Percentiles rank a stretch among this genome's conserved stretches.
Evolutionary conservation across 1,140 invertebrate genomes (phyloP).

Genomic region (Lepidotrigona ventralis): DNA sequence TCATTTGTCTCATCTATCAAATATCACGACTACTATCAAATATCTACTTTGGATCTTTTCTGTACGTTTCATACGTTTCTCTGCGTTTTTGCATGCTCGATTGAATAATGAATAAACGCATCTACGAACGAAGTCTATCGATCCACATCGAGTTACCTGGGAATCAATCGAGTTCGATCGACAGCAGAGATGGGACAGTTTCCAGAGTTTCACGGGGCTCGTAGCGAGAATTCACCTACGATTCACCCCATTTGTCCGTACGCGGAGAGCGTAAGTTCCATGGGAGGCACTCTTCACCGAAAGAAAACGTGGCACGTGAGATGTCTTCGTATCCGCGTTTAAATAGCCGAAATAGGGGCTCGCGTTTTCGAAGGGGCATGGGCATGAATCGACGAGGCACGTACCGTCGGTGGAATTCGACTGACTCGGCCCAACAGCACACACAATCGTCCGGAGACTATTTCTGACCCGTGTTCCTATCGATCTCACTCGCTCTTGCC

Average conservation of each 20-base stretch:
- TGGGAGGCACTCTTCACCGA: neutral
- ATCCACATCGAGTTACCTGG: conserved; percentile 19
- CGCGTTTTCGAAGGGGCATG: conserved; percentile 17
- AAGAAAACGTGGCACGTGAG: neutral
- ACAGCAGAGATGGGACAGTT: neutral
- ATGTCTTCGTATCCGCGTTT: conserved; percentile 8
- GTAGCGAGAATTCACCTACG: neutral
- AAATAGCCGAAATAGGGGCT: conserved; percentile 16
- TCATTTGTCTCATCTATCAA: neutral
- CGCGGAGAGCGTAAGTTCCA: neutral
- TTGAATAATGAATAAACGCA: neutral
- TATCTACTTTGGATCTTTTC: neutral
- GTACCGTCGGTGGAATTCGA: conserved; percentile 50
- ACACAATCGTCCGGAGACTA: conserved; percentile 43
- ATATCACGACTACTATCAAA: neutral
- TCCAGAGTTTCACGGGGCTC: neutral
- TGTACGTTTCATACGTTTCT: neutral
- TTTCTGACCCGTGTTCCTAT: conserved; percentile 46
- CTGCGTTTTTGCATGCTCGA: neutral
- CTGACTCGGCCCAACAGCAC: conserved; percentile 37
- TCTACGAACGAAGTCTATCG: neutral
- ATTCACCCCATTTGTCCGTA: conserved; percentile 26
- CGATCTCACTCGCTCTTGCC: conserved; percentile 28
- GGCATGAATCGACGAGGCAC: conserved; percentile 43
- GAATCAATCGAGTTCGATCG: neutral